Evolutionary conservation across 2,797 vertebrate species (phyloP), one percentile per base, ranked within the genome.

Genomic region (Sciaenops ocellatus): DNA sequence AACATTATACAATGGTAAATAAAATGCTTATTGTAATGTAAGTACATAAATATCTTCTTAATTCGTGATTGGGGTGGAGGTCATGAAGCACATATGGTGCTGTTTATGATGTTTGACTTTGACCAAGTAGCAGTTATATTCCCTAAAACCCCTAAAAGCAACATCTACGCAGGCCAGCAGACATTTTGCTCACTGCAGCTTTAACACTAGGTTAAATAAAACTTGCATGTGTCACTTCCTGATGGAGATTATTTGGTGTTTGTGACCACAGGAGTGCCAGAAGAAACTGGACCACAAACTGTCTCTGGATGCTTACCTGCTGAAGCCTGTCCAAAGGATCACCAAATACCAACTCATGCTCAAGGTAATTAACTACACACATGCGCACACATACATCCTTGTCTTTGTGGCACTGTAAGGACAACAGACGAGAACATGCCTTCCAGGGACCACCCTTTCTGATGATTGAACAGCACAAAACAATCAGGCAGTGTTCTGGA

Each of bases 241-340:
- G 12, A 76, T 55, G 20, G 51, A 70, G 18, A 65, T 22, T 18
- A 52, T 80, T 51, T 83, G 15, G 60, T 87, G 48, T 85, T 61
- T 83, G 28, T 77, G 30, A 54, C 34, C 34, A 82, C 91, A 99
- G 98, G 98, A 99, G 78, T 99, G 97, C 77, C 97, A 98, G 81
- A 97, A 97, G 90, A 98, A 97, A 76, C 70, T 99, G 91, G 97
- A 98, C 85, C 98, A 99, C 89, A 98, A 96, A 16, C 95, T 98
- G 18, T 97, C 98, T 0, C 94, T 99, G 88, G 97, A 99, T 90
- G 96, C 97, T 4, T 99, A 98, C 90, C 95, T 99, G 28, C 92
- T 97, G 87, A 98, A 97, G 88, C 98, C 98, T 3, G 97, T 98
- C 56, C 97, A 98, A 92, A 97, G 98, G 87, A 97, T 99, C 90